Conservation (phyloP, 2,888 invertebrate genomes). For the Nomada fabriciana region DNA sequence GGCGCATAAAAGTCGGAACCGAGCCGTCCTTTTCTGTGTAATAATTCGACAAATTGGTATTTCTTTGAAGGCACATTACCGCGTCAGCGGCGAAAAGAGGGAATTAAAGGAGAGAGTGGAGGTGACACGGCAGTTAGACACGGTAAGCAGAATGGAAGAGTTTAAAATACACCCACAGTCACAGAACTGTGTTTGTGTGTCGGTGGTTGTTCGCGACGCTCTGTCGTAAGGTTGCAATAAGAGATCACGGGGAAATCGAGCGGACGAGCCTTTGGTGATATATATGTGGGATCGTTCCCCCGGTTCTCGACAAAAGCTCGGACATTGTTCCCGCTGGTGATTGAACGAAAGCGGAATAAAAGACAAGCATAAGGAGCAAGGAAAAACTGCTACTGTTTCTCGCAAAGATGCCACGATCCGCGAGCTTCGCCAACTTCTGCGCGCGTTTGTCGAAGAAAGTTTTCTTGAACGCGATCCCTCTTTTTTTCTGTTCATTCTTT, state of each 20-base stretch:
- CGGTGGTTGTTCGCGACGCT: not conserved
- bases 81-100: not conserved
- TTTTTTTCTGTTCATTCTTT: not conserved
- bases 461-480: not conserved
- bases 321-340: constrained; percentile 38
- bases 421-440: not conserved
- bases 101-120: constrained; percentile 25
- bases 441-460: not conserved
- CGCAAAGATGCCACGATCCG: constrained; percentile 22
- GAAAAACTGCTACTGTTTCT: constrained; percentile 32
- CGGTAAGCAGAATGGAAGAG: constrained; percentile 43
- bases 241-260: constrained; percentile 52
- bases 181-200: not conserved
- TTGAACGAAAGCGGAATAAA: constrained; percentile 1
- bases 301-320: constrained; percentile 54
- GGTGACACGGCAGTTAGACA: not conserved
- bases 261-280: constrained; percentile 43
- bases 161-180: constrained; percentile 53
- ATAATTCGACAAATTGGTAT: constrained; percentile 74
- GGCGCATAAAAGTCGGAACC: constrained; percentile 62
- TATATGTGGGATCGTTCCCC: constrained; percentile 51
- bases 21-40: constrained; percentile 54
- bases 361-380: not conserved
- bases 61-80: constrained; percentile 65
- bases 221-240: constrained; percentile 44